Evolutionary conservation across 2,888 invertebrate species (phyloP), one percentile per base, ranked within the genome.

Genomic region (Stenoptilia bipunctidactyla): DNA sequence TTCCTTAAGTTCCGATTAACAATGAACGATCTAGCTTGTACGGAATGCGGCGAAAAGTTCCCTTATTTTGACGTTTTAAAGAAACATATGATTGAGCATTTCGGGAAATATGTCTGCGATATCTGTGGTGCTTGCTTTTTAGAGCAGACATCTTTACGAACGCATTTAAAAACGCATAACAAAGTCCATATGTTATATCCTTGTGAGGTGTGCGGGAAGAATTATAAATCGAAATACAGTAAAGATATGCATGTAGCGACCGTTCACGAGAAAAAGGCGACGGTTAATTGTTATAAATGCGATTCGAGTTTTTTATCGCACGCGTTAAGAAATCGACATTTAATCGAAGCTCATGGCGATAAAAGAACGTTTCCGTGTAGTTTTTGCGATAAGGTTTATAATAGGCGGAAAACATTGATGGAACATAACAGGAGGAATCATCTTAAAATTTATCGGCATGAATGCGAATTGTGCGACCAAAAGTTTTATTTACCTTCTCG

Each of bases 181-280:
- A 85, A 73, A 46, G 76, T 83, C 1, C 85, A 70, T 2, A 76
- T 75, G 10, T 79, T 66, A 13, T 75, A 74, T 41, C 73, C 75
- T 0, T 89, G 88, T 41, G 74, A 79, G 2, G 59, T 75, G 0
- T 86, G 86, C 43, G 82, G 80, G 0, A 84, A 83, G 41, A 67
- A 63, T 10, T 57, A 85, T 2, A 74, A 74, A 44, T 76, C 74
- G 0, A 73, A 75, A 13, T 75, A 79, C 41, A 77, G 75, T 15
- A 53, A 66, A 6, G 68, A 72, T 1, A 37, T 79, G 1, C 83
- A 83, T 13, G 58, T 77, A 0, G 69, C 74, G 0, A 77, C 72
- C 0, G 67, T 77, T 0, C 83, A 83, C 38, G 76, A 80, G 37
- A 82, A 79, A 35, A 74, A 72, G 20, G 68, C 82, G 0, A 73